Evolutionary conservation across 2,888 invertebrate species (phyloP), one percentile per base, ranked within the genome.

Genomic region (Sesia bembeciformis): DNA sequence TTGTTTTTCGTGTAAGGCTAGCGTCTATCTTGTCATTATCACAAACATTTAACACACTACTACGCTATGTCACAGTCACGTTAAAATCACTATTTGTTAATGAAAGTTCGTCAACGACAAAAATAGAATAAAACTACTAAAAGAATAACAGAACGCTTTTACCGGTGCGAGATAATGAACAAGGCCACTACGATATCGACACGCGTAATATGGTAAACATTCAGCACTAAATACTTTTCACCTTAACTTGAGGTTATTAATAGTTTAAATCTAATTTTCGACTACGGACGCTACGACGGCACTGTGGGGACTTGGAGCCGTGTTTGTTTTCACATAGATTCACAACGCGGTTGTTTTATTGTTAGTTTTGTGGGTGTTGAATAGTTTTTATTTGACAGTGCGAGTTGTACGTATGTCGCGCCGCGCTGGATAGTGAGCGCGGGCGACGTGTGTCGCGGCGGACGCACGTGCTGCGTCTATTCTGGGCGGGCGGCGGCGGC

Each of bases 381-480:
- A 64, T 62, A 59, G 62, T 58, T 61, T 54, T 53, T 51, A 53
- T 57, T 55, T 58, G 41, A 58, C 53, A 53, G 59, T 58, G 58
- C 60, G 58, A 57, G 23, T 23, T 23, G 23, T 62, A 58, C 59
- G 67, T 59, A 66, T 57, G 53, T 54, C 62, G 49, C 59, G 57
- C 60, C 58, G 61, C 60, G 64, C 61, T 64, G 62, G 61, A 58
- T 63, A 57, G 60, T 52, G 55, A 55, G 42, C 50, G 65, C 62
- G 60, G 63, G 66, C 65, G 68, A 76, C 87, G 85, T 82, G 78
- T 76, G 81, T 68, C 83, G 78, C 74, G 76, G 65, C 65, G 71
- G 82, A 81, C 87, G 84, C 88, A 87, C 88, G 86, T 88, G 89
- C 86, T 85, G 79, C 83, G 82, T 87, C 88, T 89, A 89, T 89